Evolutionary conservation across 2,113 vertebrate species (phyloP).

Genomic region (Cochlearius cochlearius): DNA sequence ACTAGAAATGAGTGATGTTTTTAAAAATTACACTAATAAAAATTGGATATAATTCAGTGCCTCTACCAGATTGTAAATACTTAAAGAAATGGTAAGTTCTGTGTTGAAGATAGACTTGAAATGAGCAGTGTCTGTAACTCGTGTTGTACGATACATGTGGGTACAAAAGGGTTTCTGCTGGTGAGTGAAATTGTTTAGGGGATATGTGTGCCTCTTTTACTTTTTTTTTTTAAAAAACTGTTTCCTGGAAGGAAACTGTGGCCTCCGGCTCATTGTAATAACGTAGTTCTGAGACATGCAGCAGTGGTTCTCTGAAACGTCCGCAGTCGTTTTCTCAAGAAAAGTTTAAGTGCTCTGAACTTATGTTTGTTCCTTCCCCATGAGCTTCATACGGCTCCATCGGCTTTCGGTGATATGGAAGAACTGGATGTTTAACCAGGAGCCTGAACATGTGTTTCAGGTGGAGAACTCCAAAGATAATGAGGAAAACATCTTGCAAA

Average conservation of each 20-base stretch:
- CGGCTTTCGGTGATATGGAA: slow-evolving; percentile 84
- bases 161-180: slow-evolving; percentile 30
- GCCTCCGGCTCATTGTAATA: slow-evolving; percentile 60
- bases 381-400: slow-evolving; percentile 82
- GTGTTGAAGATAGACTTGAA: neutral
- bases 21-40: neutral
- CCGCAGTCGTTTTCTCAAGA: neutral
- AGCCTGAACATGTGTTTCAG: slow-evolving; percentile 85
- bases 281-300: slow-evolving; percentile 10
- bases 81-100: neutral
- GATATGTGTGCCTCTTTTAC: slow-evolving; percentile 4
- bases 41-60: neutral
- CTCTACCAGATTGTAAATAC: neutral
- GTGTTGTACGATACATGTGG: neutral
- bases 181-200: slow-evolving; percentile 41
- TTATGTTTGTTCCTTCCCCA: slow-evolving; percentile 59
- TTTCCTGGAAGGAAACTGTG: slow-evolving; percentile 88
- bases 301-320: neutral
- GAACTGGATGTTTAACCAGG: slow-evolving; percentile 91
- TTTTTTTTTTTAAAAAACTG: slow-evolving; percentile 37
- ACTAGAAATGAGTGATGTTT: neutral
- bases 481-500: slow-evolving; percentile 83
- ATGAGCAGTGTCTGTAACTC: neutral
- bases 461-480: slow-evolving; percentile 92
- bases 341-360: neutral